Evolutionary conservation across 2,888 invertebrate species (phyloP).

Genomic region (Incurvaria masculella): DNA sequence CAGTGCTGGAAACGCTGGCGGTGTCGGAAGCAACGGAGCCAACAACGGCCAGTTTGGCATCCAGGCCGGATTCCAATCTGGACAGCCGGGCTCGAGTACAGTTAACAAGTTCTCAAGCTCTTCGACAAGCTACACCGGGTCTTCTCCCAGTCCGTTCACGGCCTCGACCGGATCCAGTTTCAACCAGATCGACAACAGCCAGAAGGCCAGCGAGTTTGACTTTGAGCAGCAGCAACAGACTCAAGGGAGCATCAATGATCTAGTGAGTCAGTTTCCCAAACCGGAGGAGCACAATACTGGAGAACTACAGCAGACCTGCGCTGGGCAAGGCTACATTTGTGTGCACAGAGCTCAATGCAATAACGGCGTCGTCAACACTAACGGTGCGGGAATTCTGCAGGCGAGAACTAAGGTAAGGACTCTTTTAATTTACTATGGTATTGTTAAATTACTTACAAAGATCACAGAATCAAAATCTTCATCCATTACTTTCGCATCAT

Average conservation of each 20-base stretch:
- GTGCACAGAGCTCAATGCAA: constrained; percentile 58
- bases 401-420: constrained; percentile 54
- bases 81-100: constrained; percentile 7
- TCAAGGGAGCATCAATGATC: constrained; percentile 34
- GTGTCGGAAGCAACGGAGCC: background rate
- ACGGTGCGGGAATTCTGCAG: constrained; percentile 45
- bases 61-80: constrained; percentile 18
- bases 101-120: constrained; percentile 4
- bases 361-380: constrained; percentile 56
- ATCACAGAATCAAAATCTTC: too few relatives aligned
- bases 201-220: constrained; percentile 32
- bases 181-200: constrained; percentile 34
- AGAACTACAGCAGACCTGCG: constrained; percentile 52
- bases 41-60: constrained; percentile 9
- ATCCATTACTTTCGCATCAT: too few relatives aligned
- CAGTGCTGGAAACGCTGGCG: background rate
- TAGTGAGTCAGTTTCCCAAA: constrained; percentile 34
- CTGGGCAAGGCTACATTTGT: constrained; percentile 58
- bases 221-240: constrained; percentile 34
- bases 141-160: constrained; percentile 39
- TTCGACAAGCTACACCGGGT: constrained; percentile 32
- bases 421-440: too few relatives aligned
- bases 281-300: constrained; percentile 29
- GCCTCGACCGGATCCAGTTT: constrained; percentile 32
- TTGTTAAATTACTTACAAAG: too few relatives aligned